These are phyloP conservation scores for Tricholaema leucomelas DNA, from an alignment of 2,113 vertebrate species.

Conservation along the genomic window DNA sequence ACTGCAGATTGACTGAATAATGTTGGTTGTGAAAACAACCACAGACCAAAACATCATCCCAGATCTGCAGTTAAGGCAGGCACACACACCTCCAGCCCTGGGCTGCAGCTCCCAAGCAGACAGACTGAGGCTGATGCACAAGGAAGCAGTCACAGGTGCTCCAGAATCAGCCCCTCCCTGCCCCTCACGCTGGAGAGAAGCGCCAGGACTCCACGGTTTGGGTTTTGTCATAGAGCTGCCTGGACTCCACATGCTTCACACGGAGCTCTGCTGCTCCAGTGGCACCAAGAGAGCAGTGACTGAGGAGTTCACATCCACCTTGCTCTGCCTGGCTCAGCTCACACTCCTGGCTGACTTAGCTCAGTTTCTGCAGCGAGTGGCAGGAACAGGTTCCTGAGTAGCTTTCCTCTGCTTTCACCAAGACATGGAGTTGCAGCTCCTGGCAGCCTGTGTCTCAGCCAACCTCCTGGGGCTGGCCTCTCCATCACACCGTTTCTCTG, in stretches of 20 bases:
- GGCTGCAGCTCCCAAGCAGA: not conserved
- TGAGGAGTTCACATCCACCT: not conserved
- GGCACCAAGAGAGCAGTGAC: not conserved
- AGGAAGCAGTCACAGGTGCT: not conserved
- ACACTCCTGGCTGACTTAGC: not conserved
- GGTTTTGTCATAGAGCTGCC: not conserved
- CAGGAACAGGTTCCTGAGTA: not conserved
- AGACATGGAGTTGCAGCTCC: not conserved
- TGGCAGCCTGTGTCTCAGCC: not conserved
- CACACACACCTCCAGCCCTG: not conserved
- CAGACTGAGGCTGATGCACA: not conserved
- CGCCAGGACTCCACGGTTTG: not conserved
- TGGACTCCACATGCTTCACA: not conserved
- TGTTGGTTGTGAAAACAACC: not conserved
- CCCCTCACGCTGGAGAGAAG: not conserved
- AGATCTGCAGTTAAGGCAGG: not conserved
- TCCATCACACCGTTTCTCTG: not conserved
- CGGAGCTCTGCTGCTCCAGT: not conserved
- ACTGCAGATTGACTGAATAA: not conserved
- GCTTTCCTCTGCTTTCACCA: not conserved
- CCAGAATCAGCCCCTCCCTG: not conserved
- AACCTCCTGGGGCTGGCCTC: not conserved
- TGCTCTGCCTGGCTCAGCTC: not conserved
- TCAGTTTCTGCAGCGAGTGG: not conserved
- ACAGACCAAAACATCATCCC: not conserved